phyloP scores from a whole-genome alignment of 2,113 vertebrate species.

The Nycticebus coucang region DNA sequence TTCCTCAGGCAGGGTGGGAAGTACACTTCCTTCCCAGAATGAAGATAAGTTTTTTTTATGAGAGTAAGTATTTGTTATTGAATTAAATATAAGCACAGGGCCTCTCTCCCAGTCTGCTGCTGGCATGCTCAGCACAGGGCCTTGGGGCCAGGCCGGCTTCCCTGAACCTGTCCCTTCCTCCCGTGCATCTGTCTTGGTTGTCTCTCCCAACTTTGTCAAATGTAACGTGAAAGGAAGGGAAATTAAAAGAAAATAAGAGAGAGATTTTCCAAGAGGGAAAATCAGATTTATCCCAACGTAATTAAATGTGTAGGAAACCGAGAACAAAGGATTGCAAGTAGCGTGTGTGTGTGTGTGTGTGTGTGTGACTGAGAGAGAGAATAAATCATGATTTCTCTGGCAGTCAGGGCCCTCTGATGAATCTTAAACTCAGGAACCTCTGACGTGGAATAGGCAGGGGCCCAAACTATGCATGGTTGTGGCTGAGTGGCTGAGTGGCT shows the following conservation, averaged over 20 bases:
- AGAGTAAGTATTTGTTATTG: slow-evolving; percentile 76
- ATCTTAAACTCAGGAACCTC: slow-evolving; percentile 40
- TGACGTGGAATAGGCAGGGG: neutral
- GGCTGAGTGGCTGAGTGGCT: neutral
- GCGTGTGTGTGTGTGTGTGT: neutral
- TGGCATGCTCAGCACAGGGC: neutral
- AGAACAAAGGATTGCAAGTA: slow-evolving; percentile 74
- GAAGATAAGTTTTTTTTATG: slow-evolving; percentile 76
- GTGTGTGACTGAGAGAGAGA: slow-evolving; percentile 5
- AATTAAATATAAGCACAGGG: slow-evolving; percentile 72
- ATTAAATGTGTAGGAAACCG: slow-evolving; percentile 76
- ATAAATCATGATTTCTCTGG: slow-evolving; percentile 66
- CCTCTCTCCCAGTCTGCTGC: slow-evolving; percentile 56
- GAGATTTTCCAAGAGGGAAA: slow-evolving; percentile 61
- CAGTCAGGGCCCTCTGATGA: slow-evolving; percentile 42
- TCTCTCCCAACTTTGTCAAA: slow-evolving; percentile 58
- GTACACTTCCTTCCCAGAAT: slow-evolving; percentile 68
- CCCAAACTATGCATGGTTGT: neutral
- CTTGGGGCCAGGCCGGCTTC: neutral
- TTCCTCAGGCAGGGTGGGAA: slow-evolving; percentile 55
- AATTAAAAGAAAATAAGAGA: slow-evolving; percentile 76
- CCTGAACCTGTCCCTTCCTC: neutral
- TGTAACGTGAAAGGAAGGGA: slow-evolving; percentile 53
- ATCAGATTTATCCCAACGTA: slow-evolving; percentile 77
- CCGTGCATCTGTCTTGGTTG: slow-evolving; percentile 11